A percentile compares a stretch with the other conserved stretches of the same genome.
Conservation (phyloP, 2,113 vertebrate genomes). For the Esox niger region DNA sequence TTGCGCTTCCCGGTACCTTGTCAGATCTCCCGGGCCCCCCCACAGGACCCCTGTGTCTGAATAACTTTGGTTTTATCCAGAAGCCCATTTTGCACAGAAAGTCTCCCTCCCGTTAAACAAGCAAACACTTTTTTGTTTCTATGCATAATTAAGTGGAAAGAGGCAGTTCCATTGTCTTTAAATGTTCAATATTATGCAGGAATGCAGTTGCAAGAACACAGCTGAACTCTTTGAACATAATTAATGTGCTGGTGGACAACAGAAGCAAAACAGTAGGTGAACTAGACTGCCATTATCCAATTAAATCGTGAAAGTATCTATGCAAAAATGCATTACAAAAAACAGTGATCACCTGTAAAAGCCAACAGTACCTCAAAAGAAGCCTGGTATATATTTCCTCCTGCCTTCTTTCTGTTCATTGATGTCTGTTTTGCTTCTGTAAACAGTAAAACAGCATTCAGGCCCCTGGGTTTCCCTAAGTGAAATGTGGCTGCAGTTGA, state of each 20-base stretch:
- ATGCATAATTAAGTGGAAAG: not conserved
- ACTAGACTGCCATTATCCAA: no score
- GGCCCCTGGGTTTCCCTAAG: not conserved
- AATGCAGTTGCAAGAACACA: not conserved
- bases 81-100: not conserved
- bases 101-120: no score
- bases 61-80: slow-evolving; percentile 10
- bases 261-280: no score
- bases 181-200: not conserved
- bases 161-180: not conserved
- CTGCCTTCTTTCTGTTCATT: slow-evolving; percentile 12
- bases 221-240: not conserved
- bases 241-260: slow-evolving; percentile 7
- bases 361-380: not conserved
- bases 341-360: no score
- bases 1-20: slow-evolving; percentile 29
- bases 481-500: slow-evolving; percentile 2
- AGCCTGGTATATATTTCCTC: slow-evolving; percentile 1
- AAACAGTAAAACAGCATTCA: not conserved
- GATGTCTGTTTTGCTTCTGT: slow-evolving; percentile 17
- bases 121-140: no score
- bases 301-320: no score
- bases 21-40: slow-evolving; percentile 32
- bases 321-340: no score
- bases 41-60: slow-evolving; percentile 30